Percentiles rank a stretch among this genome's conserved stretches.
Evolutionary conservation across 2,888 invertebrate species (phyloP).

Genomic region (Protonemura montana): DNA sequence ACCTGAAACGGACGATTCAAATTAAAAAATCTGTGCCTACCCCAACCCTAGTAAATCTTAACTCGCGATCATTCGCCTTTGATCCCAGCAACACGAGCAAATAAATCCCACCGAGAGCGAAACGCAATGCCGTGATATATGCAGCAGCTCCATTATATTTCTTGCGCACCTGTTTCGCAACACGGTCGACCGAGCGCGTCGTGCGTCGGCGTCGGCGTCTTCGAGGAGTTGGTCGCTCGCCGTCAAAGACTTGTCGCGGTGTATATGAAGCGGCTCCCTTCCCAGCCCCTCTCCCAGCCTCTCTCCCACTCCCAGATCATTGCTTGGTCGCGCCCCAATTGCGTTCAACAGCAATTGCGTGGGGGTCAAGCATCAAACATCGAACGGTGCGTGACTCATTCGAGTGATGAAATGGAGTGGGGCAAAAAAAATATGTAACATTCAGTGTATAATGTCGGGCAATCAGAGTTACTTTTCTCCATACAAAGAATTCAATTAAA

Average conservation of each 20-base stretch:
- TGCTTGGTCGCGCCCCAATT: neutral
- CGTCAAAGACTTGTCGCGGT: neutral
- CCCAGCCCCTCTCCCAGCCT: neutral
- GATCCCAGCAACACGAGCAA: neutral
- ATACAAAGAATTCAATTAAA: constrained; percentile 7
- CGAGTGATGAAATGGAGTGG: neutral
- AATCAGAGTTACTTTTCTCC: neutral
- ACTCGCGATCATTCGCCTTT: neutral
- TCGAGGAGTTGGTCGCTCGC: neutral
- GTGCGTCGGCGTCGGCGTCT: neutral
- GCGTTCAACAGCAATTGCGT: too few relatives aligned
- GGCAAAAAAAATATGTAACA: neutral
- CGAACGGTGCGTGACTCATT: neutral
- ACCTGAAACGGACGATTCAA: too few relatives aligned
- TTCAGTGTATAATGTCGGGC: neutral
- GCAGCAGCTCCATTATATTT: neutral
- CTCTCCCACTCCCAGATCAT: neutral
- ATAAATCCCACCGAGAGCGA: neutral
- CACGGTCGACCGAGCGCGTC: neutral
- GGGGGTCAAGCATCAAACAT: neutral
- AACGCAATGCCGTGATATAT: neutral
- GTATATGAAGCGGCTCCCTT: neutral
- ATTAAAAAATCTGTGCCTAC: neutral
- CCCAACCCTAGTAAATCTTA: neutral
- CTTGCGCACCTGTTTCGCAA: neutral